These are phyloP conservation scores for Pachyrhynchus sulphureomaculatus DNA, from an alignment of 1,140 invertebrate species.

Conservation along the genomic window DNA sequence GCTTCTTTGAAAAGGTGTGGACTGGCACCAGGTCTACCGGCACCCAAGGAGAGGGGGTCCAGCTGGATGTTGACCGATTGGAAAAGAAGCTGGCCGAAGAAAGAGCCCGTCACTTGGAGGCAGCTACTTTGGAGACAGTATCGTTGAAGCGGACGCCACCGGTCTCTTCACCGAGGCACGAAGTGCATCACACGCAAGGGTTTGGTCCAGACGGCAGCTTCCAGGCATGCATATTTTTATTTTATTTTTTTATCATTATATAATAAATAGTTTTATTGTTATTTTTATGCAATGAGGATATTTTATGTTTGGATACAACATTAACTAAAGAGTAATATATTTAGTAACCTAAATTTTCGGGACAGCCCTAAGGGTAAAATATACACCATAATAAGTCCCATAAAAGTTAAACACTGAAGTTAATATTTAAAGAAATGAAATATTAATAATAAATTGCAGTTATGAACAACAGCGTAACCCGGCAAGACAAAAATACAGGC, in stretches of 20 bases:
- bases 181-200: slow-evolving; percentile 41
- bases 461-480: too few relatives aligned
- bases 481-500: too few relatives aligned
- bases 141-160: slow-evolving; percentile 60
- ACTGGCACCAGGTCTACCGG: slow-evolving; percentile 53
- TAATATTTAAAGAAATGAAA: too few relatives aligned
- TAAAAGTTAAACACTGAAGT: too few relatives aligned
- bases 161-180: slow-evolving; percentile 51
- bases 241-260: not conserved
- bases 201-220: slow-evolving; percentile 38
- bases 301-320: too few relatives aligned
- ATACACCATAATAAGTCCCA: too few relatives aligned
- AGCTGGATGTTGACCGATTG: slow-evolving; percentile 61
- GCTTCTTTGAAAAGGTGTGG: slow-evolving; percentile 77
- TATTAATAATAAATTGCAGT: too few relatives aligned
- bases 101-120: slow-evolving; percentile 55
- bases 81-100: slow-evolving; percentile 60
- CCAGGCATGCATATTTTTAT: slow-evolving; percentile 34
- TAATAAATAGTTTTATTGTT: not conserved
- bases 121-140: slow-evolving; percentile 58
- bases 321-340: too few relatives aligned
- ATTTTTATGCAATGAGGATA: too few relatives aligned
- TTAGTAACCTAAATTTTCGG: too few relatives aligned
- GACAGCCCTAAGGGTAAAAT: too few relatives aligned
- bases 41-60: slow-evolving; percentile 56